phyloP scores from a whole-genome alignment of 2,888 invertebrate genomes.

The Halictus quadricinctus region DNA sequence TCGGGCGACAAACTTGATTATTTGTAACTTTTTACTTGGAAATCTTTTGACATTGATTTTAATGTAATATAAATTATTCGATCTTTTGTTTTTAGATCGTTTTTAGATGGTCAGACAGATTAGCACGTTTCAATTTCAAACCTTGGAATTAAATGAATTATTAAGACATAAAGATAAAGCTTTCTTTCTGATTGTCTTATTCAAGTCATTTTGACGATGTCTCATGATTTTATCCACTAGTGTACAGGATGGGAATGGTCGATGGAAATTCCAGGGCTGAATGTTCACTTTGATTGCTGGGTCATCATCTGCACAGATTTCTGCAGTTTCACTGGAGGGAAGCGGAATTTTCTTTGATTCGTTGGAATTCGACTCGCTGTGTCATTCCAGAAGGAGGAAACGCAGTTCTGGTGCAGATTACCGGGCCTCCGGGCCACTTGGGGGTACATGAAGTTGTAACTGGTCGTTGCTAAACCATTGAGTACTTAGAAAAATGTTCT shows the following conservation, averaged over 20 bases:
- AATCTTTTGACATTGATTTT: no score
- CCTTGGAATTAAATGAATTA: no score
- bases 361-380: background rate
- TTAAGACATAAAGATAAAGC: no score
- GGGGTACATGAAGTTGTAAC: background rate
- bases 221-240: background rate
- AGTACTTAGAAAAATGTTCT: background rate
- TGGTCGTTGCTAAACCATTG: background rate
- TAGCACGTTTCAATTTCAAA: no score
- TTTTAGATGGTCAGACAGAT: no score
- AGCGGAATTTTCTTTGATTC: conserved; percentile 25
- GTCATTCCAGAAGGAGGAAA: conserved; percentile 13
- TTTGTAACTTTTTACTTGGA: no score
- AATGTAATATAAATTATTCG: no score
- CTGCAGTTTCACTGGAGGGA: background rate
- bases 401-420: background rate
- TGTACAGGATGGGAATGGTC: conserved; percentile 27
- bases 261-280: conserved; percentile 21
- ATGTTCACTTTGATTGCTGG: conserved; percentile 17
- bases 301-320: background rate
- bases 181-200: background rate
- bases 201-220: background rate
- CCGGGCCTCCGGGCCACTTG: background rate
- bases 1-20: no score
- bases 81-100: no score